Conservation (phyloP, 2,888 invertebrate genomes). For the Gryllus longicercus region DNA sequence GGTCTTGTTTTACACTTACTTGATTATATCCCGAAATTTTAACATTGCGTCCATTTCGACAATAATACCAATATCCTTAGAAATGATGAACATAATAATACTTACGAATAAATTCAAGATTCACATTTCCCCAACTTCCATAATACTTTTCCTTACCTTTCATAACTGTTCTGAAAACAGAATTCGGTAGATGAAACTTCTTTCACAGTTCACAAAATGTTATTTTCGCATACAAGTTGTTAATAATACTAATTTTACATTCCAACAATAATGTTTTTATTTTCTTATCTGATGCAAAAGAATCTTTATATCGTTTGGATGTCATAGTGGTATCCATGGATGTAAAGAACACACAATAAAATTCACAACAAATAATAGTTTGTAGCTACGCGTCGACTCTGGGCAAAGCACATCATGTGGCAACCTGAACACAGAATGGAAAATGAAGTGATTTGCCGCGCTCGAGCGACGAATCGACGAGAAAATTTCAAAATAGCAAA, state of each 20-base stretch:
- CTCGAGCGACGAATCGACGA: neutral
- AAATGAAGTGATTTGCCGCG: neutral
- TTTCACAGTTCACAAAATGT: neutral
- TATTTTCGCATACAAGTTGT: neutral
- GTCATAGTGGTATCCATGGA: neutral
- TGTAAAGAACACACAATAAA: neutral
- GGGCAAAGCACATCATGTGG: neutral
- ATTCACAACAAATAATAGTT: neutral
- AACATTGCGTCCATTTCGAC: neutral
- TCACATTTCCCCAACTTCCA: neutral
- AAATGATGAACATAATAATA: neutral
- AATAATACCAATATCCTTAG: neutral
- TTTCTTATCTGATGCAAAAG: neutral
- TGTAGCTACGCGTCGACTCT: neutral
- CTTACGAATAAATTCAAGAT: neutral
- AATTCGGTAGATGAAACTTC: neutral
- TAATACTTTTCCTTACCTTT: neutral
- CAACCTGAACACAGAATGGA: neutral
- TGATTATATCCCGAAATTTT: neutral
- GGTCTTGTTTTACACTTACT: neutral
- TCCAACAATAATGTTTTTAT: neutral
- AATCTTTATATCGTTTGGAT: neutral
- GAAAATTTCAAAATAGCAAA: neutral
- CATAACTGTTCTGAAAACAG: neutral
- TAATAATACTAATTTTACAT: neutral